Evolutionary conservation across 2,113 vertebrate genomes (phyloP).

Genomic region (Gopherus flavomarginatus): DNA sequence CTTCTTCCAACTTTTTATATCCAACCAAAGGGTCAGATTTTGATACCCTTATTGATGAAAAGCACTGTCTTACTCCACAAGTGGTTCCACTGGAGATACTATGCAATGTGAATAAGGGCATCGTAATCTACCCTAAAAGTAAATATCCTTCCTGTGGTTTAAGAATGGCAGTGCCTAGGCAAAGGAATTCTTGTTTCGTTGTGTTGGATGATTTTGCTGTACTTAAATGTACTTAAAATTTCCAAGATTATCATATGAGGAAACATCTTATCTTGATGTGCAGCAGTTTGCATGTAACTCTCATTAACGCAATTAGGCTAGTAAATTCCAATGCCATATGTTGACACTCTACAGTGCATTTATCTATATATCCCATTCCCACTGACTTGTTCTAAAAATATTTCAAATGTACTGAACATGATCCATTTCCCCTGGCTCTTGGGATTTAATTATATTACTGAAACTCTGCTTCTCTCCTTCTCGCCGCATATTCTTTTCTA

Average conservation of each 20-base stretch:
- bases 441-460: conserved; percentile 2
- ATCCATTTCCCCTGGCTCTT: conserved; percentile 23
- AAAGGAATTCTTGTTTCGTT: background rate
- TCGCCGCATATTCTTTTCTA: conserved; percentile 19
- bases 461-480: background rate
- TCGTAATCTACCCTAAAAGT: background rate
- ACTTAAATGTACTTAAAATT: background rate
- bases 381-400: background rate
- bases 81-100: background rate
- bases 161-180: background rate
- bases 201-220: too few species aligned
- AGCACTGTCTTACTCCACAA: background rate
- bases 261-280: conserved; percentile 1
- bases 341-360: background rate
- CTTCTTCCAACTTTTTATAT: background rate
- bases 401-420: background rate
- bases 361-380: conserved; percentile 13
- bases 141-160: background rate
- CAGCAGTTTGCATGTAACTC: background rate
- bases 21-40: background rate
- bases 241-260: background rate
- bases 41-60: background rate
- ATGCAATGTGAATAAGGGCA: background rate
- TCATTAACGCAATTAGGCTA: conserved; percentile 9
- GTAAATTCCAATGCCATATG: background rate